These are phyloP conservation scores for Heterotis niloticus DNA, from an alignment of 2,113 vertebrate genomes.

Conservation along the genomic window DNA sequence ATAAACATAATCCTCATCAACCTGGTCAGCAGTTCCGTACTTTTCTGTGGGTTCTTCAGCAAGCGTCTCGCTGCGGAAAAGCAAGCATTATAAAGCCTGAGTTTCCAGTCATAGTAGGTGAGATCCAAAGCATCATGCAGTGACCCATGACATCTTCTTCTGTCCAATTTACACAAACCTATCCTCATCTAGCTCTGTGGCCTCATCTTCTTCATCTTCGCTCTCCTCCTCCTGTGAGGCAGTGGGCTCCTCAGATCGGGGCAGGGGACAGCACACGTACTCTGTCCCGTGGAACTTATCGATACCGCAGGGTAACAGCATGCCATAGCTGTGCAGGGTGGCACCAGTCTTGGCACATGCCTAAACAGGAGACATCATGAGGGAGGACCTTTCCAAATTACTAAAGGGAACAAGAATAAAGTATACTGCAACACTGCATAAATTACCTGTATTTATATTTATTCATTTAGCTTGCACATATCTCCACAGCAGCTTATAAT, in stretches of 20 bases:
- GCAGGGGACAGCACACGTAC: slow-evolving; percentile 87
- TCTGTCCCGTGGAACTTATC: slow-evolving; percentile 90
- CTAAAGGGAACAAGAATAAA: not conserved
- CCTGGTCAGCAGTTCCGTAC: slow-evolving; percentile 62
- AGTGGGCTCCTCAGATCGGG: slow-evolving; percentile 59
- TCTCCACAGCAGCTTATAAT: no score
- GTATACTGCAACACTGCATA: not conserved
- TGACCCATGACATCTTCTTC: not conserved
- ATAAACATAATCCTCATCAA: slow-evolving; percentile 70
- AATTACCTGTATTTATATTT: not conserved
- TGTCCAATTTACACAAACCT: not conserved
- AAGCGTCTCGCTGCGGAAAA: slow-evolving; percentile 24
- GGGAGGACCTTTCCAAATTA: not conserved
- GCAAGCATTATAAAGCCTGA: not conserved
- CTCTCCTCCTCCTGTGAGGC: slow-evolving; percentile 64
- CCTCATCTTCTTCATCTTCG: slow-evolving; percentile 58
- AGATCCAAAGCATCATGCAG: not conserved
- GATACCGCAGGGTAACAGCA: slow-evolving; percentile 88
- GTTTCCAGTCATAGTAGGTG: not conserved
- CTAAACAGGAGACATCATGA: slow-evolving; percentile 51
- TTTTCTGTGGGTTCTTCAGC: slow-evolving; percentile 75
- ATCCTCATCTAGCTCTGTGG: slow-evolving; percentile 53
- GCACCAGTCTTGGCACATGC: slow-evolving; percentile 80
- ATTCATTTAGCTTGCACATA: no score
- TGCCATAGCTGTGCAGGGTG: slow-evolving; percentile 86